A percentile compares a stretch with the other conserved stretches of the same genome.
Conservation (phyloP, 2,797 vertebrate species). For the Glossophaga mutica region DNA sequence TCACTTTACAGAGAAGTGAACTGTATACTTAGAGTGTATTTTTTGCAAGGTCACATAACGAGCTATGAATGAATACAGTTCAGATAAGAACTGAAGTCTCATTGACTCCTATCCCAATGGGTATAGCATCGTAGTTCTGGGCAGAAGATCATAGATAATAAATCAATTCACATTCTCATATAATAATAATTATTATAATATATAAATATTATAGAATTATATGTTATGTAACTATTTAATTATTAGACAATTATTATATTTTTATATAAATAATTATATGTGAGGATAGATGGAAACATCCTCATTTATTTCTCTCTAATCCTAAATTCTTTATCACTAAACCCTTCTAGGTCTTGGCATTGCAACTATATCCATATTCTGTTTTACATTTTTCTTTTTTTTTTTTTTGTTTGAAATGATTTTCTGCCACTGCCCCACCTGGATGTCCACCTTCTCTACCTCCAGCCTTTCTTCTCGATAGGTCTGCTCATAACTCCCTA, state of each 20-base stretch:
- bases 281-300: neutral
- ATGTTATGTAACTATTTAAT: neutral
- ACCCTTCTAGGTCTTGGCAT: neutral
- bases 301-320: neutral
- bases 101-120: neutral
- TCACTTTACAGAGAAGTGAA: slow-evolving; percentile 24
- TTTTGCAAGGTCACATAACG: neutral
- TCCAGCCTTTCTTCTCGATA: neutral
- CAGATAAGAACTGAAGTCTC: neutral
- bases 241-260: neutral
- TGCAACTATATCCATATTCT: neutral
- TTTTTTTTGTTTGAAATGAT: neutral
- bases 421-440: neutral
- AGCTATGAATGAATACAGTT: neutral
- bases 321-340: neutral
- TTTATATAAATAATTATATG: neutral
- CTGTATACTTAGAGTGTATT: neutral
- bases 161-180: neutral
- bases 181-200: neutral
- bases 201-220: neutral
- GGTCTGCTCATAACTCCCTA: neutral
- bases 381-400: neutral
- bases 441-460: neutral
- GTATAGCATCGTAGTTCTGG: neutral
- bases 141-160: neutral